Base-by-base conservation (phyloP, 1,140 invertebrate genomes). In the Temnothorax longispinosus region DNA sequence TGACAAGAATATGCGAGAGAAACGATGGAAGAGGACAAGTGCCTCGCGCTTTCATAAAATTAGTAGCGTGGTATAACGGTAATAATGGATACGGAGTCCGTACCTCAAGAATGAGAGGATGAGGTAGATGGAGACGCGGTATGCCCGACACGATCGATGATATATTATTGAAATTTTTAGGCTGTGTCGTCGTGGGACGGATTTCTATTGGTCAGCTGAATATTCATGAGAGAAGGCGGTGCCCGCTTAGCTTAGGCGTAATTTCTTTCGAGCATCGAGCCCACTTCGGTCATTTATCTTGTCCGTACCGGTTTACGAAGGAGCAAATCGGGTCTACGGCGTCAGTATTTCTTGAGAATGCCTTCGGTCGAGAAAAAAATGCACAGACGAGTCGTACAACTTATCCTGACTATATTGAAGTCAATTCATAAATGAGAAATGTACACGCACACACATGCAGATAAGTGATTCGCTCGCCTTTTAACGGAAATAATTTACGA, bases 141-240 rank as follows among this genome's bases (percentile, higher is more conserved):
- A n/a, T 13, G 52, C 1, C 27, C 27, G 27, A 27, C 27, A 72
- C 80, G 80, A 82, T 74, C 41, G 32, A 60, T 74, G 54, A 74
- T 13, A 18, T 41, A 27, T 60, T 74, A 75, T 84, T 27, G 69
- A 74, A 84, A 84, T 75, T 74, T 84, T 84, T 84, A 84, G 2
- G 8, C 62, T 2, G 62, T 21, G 21, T 18, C 27, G 50, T 71
- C 78, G 41, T 21, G 38, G 13, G n/a, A 84, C 69, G 69, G 69
- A 44, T 75, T 74, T 84, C 80, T 75, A 74, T 84, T 60, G 69
- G 41, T 32, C 35, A 11, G 4, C 27, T 84, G 69, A 84, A 84
- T 82, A 82, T 82, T 82, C 69, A 75, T 84, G 80, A 84, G 41
- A 21, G 32, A 41, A 50, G 80, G 80, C 69, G 80, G 69, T 44